Base-by-base conservation (phyloP, 2,888 invertebrate species). In the Cotesia congregata region DNA sequence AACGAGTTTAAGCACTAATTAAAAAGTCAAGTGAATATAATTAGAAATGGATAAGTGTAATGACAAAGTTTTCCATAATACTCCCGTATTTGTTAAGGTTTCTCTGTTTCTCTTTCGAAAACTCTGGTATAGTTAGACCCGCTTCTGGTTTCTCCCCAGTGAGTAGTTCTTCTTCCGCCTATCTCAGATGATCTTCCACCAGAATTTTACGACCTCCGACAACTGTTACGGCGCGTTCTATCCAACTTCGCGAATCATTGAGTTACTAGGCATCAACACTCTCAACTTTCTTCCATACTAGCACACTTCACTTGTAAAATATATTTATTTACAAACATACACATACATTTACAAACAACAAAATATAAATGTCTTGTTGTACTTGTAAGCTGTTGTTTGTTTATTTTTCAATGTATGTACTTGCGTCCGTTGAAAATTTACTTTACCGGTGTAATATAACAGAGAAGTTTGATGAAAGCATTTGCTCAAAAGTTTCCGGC, bases 231-330 rank as follows among this genome's bases (percentile, higher is more conserved):
- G 20, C 38, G 59, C 7, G 40, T n/a, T 62, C 5, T 30, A n/a
- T 38, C 12, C 59, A 74, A 38, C 61, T 75, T 78, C 75, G 70
- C 79, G 79, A 81, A 80, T 81, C 77, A 78, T 80, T 80, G 76
- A 80, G 75, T 73, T 70, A 77, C 76, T 73, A 78, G 77, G 75
- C 60, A 61, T 68, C 38, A 68, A 61, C 67, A 64, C 64, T 12
- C 62, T 62, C 60, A 70, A 65, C 30, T 65, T 65, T 30, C 30
- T 30, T 30, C 30, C 30, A 77, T 60, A 61, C 68, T 40, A 68
- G 50, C 67, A 64, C 64, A 15, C 62, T 62, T 30, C 50, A 65
- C 30, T 65, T 65, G 20, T 50, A 20, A 60, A 20, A 59, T 39
- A 61, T 39, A 9, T 67, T 12, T 38, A 60, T 70, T 6, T 70